Conservation (phyloP, 2,113 vertebrate genomes). For the Leptocoma aspasia region DNA sequence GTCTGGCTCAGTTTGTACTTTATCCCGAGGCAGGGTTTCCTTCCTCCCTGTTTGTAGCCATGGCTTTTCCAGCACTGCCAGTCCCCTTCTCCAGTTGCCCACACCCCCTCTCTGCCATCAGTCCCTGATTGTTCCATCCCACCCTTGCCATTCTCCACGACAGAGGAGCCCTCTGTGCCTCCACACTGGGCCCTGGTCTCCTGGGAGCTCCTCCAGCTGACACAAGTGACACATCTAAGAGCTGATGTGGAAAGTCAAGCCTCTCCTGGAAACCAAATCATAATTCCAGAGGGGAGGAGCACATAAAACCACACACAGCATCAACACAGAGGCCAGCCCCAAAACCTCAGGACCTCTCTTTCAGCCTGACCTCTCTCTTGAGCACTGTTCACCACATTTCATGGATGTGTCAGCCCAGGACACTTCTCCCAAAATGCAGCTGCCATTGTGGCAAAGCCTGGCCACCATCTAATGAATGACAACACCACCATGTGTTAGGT, state of each 20-base stretch:
- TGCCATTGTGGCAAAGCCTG: background rate
- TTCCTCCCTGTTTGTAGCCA: background rate
- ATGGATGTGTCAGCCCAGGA: background rate
- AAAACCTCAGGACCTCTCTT: background rate
- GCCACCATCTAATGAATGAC: background rate
- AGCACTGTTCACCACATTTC: background rate
- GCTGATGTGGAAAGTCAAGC: background rate
- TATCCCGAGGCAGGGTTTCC: background rate
- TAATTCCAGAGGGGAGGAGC: background rate
- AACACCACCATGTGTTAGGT: background rate
- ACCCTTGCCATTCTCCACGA: background rate
- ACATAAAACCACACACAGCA: background rate
- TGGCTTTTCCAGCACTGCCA: background rate
- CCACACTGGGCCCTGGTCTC: background rate
- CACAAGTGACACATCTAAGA: background rate
- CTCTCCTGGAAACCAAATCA: background rate
- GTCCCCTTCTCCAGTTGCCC: background rate
- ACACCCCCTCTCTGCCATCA: accelerated
- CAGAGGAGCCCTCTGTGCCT: background rate
- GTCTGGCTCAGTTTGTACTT: background rate
- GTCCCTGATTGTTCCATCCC: background rate
- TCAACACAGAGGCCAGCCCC: background rate
- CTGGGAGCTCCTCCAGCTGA: background rate
- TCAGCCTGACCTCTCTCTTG: background rate
- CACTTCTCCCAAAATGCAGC: background rate